Base-by-base conservation (phyloP, 2,888 invertebrate genomes). In the Aromia moschata region DNA sequence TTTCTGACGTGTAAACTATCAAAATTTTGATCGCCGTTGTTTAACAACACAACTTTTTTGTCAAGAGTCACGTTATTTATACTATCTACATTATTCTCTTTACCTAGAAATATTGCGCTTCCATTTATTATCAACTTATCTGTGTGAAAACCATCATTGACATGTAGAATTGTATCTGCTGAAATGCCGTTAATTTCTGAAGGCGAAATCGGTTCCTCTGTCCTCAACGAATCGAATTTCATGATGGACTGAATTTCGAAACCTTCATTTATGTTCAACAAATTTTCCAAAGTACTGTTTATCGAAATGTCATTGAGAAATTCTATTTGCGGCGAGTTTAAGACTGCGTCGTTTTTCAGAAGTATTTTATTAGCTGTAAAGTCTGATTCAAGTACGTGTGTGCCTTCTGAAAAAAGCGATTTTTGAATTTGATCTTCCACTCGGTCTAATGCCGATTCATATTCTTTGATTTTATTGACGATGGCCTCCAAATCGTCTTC, bases 1-100 rank as follows among this genome's bases (percentile, higher is more conserved):
- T 62, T 56, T 11, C 56, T 44, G n/a, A 72, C 46, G 3, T 77
- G 65, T 11, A 79, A 52, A 2, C 80, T 65, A 54, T 73, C 71
- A 15, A 85, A 76, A 41, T 77, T 73, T 66, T 82, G 80, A 57
- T 78, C 56, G 65, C 75, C 62, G 11, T 67, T 63, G 15, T 68
- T 74, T 20, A 81, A 58, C 3, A 82, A 55, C 25, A 81, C 44
- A 44, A 69, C 73, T 5, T 73, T 65, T 18, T 70, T 51, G 31
- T 70, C 66, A 40, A 80, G 69, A 30, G 62, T 66, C 5, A 79
- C 62, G 11, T 71, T 70, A 58, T 81, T 79, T 2, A 81, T 33
- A 18, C 49, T 62, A 36, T 76, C 75, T 16, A 64, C 47, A 10
- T 79, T 58, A 30, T 65, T 61, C 2, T 79, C 11, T 4, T 68